A percentile compares a stretch with the other conserved stretches of the same genome.
phyloP scores from a whole-genome alignment of 2,113 vertebrate species.

The Sisor rabdophorus region DNA sequence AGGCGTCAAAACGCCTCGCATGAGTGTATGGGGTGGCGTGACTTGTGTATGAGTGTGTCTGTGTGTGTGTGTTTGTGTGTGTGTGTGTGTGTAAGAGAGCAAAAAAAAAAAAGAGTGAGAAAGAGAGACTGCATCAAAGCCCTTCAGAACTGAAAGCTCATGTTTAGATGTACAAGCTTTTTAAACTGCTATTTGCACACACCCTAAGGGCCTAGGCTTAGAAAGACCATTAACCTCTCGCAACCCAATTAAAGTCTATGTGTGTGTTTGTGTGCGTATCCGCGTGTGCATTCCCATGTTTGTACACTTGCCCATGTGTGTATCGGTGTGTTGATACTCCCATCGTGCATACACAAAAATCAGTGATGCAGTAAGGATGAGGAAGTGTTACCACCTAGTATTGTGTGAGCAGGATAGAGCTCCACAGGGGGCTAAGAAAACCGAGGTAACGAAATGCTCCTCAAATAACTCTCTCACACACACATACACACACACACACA shows the following conservation, averaged over 20 bases:
- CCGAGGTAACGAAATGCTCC: slow-evolving; percentile 35
- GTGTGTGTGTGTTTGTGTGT: too few relatives aligned
- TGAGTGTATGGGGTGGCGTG: slow-evolving; percentile 30
- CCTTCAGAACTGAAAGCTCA: slow-evolving; percentile 46
- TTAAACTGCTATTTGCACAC: slow-evolving; percentile 54
- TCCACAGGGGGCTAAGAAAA: slow-evolving; percentile 44
- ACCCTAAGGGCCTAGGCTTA: slow-evolving; percentile 47
- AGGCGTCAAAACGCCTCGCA: slow-evolving; percentile 45
- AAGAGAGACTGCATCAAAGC: slow-evolving; percentile 43
- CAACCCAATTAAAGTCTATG: slow-evolving; percentile 51
- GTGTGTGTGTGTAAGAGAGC: not conserved
- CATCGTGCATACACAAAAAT: slow-evolving; percentile 35
- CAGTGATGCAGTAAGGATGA: slow-evolving; percentile 46
- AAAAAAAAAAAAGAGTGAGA: not conserved
- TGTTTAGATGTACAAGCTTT: slow-evolving; percentile 53
- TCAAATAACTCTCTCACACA: slow-evolving; percentile 36
- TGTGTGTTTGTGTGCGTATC: slow-evolving; percentile 18
- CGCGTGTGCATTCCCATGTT: slow-evolving; percentile 21
- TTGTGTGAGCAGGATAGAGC: slow-evolving; percentile 56
- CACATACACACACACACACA: slow-evolving; percentile 37
- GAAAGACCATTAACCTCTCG: slow-evolving; percentile 55
- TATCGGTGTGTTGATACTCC: slow-evolving; percentile 37
- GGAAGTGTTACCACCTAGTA: slow-evolving; percentile 53
- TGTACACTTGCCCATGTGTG: slow-evolving; percentile 31
- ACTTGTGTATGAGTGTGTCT: slow-evolving; percentile 25